A percentile compares a stretch with the other conserved stretches of the same genome.
Evolutionary conservation across 2,797 vertebrate species (phyloP).

Genomic region (Pipistrellus pipistrellus): DNA sequence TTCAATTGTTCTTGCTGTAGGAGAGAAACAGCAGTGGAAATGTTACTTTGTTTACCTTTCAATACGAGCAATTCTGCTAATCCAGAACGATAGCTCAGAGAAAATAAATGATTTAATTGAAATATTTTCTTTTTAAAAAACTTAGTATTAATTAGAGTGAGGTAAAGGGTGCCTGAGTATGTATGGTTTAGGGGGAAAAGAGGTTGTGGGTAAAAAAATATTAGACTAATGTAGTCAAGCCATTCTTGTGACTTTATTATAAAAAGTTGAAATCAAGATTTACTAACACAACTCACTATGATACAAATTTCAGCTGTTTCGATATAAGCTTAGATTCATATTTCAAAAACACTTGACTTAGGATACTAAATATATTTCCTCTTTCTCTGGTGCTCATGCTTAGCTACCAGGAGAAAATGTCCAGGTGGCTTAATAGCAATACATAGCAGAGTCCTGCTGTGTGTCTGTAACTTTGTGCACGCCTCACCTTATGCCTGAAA

Average conservation of each 20-base stretch:
- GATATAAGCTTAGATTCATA: background rate
- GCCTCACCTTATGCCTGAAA: background rate
- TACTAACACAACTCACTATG: background rate
- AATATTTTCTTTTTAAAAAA: constrained; percentile 52
- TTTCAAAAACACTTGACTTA: background rate
- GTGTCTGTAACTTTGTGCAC: background rate
- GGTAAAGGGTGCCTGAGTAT: background rate
- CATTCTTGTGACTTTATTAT: background rate
- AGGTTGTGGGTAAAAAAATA: constrained; percentile 26
- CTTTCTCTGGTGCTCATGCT: background rate
- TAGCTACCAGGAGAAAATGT: background rate
- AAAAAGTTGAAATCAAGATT: constrained; percentile 47
- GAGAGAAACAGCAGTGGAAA: background rate
- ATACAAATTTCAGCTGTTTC: constrained; percentile 39
- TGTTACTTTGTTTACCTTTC: background rate
- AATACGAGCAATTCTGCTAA: constrained; percentile 37
- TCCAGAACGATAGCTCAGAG: constrained; percentile 18
- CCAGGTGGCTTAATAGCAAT: background rate
- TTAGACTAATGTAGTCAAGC: background rate
- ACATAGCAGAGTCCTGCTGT: background rate
- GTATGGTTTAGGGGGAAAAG: background rate
- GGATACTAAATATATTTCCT: background rate
- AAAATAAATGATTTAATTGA: constrained; percentile 35
- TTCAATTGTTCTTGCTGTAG: constrained; percentile 1
- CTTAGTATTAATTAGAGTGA: constrained; percentile 5